Evolutionary conservation across 2,113 vertebrate genomes (phyloP).

Genomic region (Clinocottus analis): DNA sequence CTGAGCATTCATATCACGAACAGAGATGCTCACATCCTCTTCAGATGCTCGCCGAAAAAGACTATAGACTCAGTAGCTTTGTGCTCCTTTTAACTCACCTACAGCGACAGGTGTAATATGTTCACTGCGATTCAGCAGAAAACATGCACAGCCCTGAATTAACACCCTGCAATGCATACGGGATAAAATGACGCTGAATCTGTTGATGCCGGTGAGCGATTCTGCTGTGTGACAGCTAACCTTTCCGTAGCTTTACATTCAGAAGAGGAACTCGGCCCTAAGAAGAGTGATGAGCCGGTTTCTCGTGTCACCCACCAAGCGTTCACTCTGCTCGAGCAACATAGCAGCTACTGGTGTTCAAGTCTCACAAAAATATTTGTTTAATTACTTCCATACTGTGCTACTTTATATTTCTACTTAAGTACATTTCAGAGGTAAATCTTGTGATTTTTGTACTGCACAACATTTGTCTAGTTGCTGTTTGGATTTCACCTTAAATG

Average conservation of each 20-base stretch:
- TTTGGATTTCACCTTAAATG: not conserved
- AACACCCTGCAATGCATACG: not conserved
- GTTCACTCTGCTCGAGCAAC: not conserved
- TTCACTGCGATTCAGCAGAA: conserved; percentile 40
- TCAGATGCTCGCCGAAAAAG: conserved; percentile 42
- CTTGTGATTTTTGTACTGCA: not conserved
- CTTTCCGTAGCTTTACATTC: conserved; percentile 24
- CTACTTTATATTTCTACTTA: not conserved
- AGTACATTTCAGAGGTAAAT: not conserved
- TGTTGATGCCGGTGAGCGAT: not conserved
- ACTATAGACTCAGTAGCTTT: conserved; percentile 19
- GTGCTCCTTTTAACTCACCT: conserved; percentile 53
- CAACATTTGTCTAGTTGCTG: not conserved
- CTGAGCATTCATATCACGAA: conserved; percentile 45
- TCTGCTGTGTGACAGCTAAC: conserved; percentile 27
- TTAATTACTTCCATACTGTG: not conserved
- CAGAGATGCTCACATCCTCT: conserved; percentile 29
- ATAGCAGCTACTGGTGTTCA: not conserved
- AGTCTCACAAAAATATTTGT: not conserved
- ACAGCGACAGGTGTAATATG: conserved; percentile 48
- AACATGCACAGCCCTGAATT: conserved; percentile 21
- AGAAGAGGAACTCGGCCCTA: not conserved
- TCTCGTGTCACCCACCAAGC: not conserved
- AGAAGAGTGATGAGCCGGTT: not conserved
- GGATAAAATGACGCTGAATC: conserved; percentile 14